phyloP scores from a whole-genome alignment of 2,888 invertebrate genomes.

The Eupelmus urozonus region DNA sequence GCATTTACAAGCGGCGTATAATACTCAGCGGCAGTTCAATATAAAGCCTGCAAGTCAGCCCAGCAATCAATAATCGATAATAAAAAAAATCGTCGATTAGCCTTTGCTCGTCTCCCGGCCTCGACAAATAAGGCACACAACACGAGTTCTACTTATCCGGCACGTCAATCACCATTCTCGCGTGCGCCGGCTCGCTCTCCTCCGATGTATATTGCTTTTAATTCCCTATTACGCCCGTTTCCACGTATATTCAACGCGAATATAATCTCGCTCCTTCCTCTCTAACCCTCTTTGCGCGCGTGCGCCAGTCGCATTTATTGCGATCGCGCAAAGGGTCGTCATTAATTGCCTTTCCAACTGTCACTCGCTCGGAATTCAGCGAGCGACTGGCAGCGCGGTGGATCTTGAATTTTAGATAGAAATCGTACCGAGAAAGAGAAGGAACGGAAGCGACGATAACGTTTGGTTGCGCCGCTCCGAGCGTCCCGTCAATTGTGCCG shows the following conservation, averaged over 20 bases:
- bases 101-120: neutral
- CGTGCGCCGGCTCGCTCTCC: neutral
- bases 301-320: neutral
- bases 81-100: slow-evolving; percentile 37
- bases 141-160: slow-evolving; percentile 25
- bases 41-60: slow-evolving; percentile 11
- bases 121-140: slow-evolving; percentile 20
- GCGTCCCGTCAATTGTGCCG: slow-evolving; percentile 21
- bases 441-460: slow-evolving; percentile 20
- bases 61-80: slow-evolving; percentile 34
- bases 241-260: neutral
- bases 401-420: slow-evolving; percentile 38
- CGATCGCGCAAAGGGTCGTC: neutral
- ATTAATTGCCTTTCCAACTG: slow-evolving; percentile 28
- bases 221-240: slow-evolving; percentile 15
- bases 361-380: neutral
- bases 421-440: neutral
- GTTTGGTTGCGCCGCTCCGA: slow-evolving; percentile 7
- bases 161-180: slow-evolving; percentile 19
- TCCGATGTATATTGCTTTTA: slow-evolving; percentile 17
- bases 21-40: neutral
- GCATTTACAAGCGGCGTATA: too few species aligned
- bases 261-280: neutral
- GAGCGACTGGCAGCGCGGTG: neutral
- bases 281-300: neutral